Percentiles rank a stretch among this genome's conserved stretches.
phyloP scores from a whole-genome alignment of 2,888 invertebrate genomes.

The Caenorhabditis wallacei region DNA sequence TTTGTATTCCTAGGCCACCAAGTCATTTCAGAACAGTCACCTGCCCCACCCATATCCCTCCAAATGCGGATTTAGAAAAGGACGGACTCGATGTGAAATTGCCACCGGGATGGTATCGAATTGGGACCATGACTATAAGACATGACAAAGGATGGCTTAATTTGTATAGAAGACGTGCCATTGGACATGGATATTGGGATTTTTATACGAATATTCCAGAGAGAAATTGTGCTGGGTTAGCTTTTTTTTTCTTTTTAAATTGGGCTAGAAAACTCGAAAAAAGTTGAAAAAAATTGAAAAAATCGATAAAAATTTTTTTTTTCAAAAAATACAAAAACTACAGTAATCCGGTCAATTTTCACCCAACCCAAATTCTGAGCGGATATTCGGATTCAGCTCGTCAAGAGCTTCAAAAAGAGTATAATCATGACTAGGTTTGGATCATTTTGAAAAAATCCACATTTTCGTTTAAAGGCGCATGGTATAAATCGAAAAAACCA shows the following conservation, averaged over 20 bases:
- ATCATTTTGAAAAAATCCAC: neutral
- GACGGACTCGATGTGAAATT: constrained; percentile 81
- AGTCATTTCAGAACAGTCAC: constrained; percentile 79
- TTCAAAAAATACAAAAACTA: neutral
- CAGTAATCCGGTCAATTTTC: neutral
- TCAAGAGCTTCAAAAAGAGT: neutral
- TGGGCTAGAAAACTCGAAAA: too few species aligned
- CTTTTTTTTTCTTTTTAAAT: too few species aligned
- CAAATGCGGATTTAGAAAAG: constrained; percentile 73
- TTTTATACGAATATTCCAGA: constrained; percentile 83
- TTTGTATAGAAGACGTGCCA: constrained; percentile 79
- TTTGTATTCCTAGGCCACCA: neutral
- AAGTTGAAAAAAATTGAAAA: too few species aligned
- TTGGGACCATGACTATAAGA: constrained; percentile 80
- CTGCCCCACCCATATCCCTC: constrained; percentile 79
- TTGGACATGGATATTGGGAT: constrained; percentile 82
- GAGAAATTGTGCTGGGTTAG: constrained; percentile 81
- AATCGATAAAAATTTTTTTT: constrained; percentile 9
- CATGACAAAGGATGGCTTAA: constrained; percentile 82
- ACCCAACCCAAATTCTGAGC: neutral
- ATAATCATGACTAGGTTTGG: neutral
- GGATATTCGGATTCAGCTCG: neutral
- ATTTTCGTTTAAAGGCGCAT: neutral
- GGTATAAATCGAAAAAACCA: too few species aligned
- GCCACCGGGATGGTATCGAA: constrained; percentile 82